These are phyloP conservation scores for Helicoverpa armigera DNA, from an alignment of 1,140 invertebrate species.

Conservation along the genomic window DNA sequence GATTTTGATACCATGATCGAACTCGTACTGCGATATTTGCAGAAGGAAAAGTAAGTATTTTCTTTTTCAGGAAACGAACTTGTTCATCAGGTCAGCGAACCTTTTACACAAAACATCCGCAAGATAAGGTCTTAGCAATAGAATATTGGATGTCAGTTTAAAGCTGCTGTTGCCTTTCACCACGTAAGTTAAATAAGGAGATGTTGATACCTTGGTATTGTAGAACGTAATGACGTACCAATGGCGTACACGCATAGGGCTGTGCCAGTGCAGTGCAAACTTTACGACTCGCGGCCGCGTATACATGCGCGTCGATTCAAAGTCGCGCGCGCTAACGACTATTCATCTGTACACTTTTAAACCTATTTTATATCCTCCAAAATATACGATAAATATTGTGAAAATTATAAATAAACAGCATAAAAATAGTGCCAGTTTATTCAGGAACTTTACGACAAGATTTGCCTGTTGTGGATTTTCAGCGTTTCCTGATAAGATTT, in stretches of 20 bases:
- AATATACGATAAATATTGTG: neutral
- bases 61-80: no score
- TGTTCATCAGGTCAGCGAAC: neutral
- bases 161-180: conserved; percentile 57
- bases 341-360: neutral
- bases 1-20: no score
- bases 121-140: neutral
- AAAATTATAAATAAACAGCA: neutral
- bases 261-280: conserved; percentile 68
- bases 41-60: no score
- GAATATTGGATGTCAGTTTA: neutral
- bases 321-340: conserved; percentile 31
- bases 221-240: conserved; percentile 54
- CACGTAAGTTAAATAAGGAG: conserved; percentile 33
- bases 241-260: conserved; percentile 60
- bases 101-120: neutral
- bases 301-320: conserved; percentile 27
- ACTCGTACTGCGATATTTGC: no score
- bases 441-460: conserved; percentile 47
- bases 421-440: conserved; percentile 2
- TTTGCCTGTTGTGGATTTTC: conserved; percentile 52
- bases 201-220: conserved; percentile 50
- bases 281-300: conserved; percentile 57
- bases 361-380: neutral
- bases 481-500: conserved; percentile 61